Percentiles rank a stretch among this genome's conserved stretches.
phyloP scores from a whole-genome alignment of 2,113 vertebrate genomes.

The Carassius auratus region DNA sequence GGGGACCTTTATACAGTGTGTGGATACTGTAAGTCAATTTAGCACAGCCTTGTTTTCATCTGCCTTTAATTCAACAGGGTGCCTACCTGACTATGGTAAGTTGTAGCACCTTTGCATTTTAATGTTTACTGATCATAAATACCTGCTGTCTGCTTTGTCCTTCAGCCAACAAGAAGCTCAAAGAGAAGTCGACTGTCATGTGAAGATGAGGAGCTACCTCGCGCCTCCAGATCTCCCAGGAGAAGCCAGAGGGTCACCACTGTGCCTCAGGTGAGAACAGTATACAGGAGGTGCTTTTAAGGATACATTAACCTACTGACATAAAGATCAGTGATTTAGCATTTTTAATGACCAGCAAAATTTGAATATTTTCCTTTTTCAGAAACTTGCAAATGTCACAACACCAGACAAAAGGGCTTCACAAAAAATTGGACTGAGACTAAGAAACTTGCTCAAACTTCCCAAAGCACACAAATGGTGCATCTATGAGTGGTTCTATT shows the following conservation, averaged over 20 bases:
- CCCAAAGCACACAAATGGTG: constrained; percentile 99
- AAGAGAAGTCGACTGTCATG: constrained; percentile 92
- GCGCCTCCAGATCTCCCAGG: constrained; percentile 89
- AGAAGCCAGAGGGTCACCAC: constrained; percentile 91
- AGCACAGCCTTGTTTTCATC: neutral
- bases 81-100: no score
- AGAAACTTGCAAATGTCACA: constrained; percentile 90
- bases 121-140: neutral
- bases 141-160: neutral
- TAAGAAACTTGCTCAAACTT: constrained; percentile 95
- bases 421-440: constrained; percentile 93
- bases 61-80: no score
- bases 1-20: neutral
- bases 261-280: constrained; percentile 75
- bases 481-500: constrained; percentile 99
- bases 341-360: neutral
- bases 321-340: neutral
- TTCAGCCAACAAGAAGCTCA: constrained; percentile 91
- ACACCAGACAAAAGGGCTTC: constrained; percentile 94
- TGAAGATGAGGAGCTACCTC: constrained; percentile 89
- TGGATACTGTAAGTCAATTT: neutral
- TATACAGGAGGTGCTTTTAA: neutral
- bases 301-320: neutral
- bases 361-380: neutral
- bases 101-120: neutral